phyloP scores from a whole-genome alignment of 2,113 vertebrate genomes.

The Cyanoderma ruficeps region DNA sequence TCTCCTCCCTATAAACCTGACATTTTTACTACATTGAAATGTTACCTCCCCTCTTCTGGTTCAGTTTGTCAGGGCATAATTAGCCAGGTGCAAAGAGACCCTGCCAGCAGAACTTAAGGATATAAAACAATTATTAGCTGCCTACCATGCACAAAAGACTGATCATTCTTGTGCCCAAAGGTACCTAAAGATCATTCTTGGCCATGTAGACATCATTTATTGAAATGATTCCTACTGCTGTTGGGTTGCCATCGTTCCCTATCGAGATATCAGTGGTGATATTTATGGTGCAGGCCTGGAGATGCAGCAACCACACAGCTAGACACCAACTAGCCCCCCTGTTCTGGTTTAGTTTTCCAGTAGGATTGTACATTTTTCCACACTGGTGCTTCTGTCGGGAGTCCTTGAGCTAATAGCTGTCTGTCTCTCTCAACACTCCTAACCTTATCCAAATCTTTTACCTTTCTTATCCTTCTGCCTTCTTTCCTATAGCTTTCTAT shows the following conservation, averaged over 20 bases:
- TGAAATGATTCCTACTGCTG: background rate
- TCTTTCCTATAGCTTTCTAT: background rate
- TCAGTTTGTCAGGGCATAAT: background rate
- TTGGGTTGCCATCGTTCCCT: background rate
- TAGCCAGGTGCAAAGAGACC: background rate
- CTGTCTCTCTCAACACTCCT: background rate
- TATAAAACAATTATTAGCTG: background rate
- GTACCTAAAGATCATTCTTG: background rate
- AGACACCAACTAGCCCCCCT: background rate
- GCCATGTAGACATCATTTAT: background rate
- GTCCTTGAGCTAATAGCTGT: background rate
- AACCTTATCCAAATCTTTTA: background rate
- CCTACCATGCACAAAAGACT: background rate
- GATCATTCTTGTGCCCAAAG: background rate
- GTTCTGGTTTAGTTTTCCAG: background rate
- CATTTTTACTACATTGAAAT: background rate
- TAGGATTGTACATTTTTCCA: background rate
- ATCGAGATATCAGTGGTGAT: background rate
- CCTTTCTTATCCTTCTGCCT: background rate
- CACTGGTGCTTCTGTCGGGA: background rate
- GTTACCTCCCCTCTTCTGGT: background rate
- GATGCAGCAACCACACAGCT: background rate
- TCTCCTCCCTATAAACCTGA: background rate
- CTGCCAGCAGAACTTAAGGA: background rate
- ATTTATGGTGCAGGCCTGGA: background rate